Percentiles rank a stretch among this genome's conserved stretches.
These are phyloP conservation scores for Lissonota sp. DNA, from an alignment of 2,888 invertebrate species.

Conservation along the genomic window DNA sequence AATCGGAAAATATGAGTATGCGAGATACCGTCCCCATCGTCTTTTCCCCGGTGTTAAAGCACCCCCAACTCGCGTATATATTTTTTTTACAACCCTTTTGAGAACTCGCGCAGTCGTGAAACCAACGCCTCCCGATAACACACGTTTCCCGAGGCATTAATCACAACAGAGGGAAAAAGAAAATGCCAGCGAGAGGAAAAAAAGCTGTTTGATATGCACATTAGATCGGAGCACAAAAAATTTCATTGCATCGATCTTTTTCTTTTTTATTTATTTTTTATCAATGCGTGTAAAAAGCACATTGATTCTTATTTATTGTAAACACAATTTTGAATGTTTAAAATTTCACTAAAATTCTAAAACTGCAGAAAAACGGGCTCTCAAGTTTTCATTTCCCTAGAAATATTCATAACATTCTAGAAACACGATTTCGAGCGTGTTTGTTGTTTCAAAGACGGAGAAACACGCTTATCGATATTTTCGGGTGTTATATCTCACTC, in stretches of 20 bases:
- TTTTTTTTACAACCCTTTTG: conserved; percentile 35
- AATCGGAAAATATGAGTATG: conserved; percentile 29
- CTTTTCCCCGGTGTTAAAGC: conserved; percentile 39
- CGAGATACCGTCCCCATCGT: conserved; percentile 29
- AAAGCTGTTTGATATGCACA: conserved; percentile 24
- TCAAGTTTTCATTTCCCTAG: too few relatives aligned
- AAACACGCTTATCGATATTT: too few relatives aligned
- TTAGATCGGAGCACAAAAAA: not conserved
- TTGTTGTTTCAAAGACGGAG: too few relatives aligned
- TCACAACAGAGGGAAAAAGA: conserved; percentile 23
- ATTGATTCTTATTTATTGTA: too few relatives aligned
- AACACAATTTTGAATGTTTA: too few relatives aligned
- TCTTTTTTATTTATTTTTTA: too few relatives aligned
- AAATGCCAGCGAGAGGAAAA: not conserved
- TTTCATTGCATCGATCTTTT: not conserved
- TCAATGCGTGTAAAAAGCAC: too few relatives aligned
- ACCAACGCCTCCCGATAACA: conserved; percentile 38
- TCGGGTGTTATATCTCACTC: too few relatives aligned
- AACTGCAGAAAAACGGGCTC: too few relatives aligned
- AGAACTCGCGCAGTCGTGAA: conserved; percentile 8
- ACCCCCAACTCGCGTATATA: not conserved
- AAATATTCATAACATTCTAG: too few relatives aligned
- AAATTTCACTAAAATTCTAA: too few relatives aligned
- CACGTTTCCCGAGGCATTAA: conserved; percentile 19
- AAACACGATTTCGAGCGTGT: too few relatives aligned